These are phyloP conservation scores for Drosophila falleni DNA, from an alignment of 2,888 invertebrate species.

Conservation along the genomic window DNA sequence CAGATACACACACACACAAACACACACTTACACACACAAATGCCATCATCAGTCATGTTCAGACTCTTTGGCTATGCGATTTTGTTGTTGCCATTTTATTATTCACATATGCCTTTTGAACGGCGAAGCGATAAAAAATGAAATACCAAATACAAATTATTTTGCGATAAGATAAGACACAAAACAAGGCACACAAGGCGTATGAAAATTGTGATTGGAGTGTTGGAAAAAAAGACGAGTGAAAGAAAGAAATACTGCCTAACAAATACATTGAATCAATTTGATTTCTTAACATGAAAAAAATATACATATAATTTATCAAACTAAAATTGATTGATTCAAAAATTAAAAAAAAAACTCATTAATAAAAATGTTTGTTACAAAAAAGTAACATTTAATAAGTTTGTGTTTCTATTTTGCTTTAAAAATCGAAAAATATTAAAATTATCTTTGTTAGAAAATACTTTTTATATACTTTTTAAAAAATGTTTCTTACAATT, in stretches of 20 bases:
- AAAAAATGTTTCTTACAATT: too few species aligned
- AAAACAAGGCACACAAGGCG: slow-evolving; percentile 38
- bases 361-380: too few species aligned
- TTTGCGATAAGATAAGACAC: slow-evolving; percentile 67
- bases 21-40: slow-evolving; percentile 29
- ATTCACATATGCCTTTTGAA: slow-evolving; percentile 66
- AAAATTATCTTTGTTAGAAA: too few species aligned
- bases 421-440: too few species aligned
- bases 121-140: slow-evolving; percentile 54
- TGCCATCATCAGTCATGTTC: slow-evolving; percentile 63
- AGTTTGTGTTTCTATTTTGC: too few species aligned
- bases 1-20: background rate
- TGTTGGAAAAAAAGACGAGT: slow-evolving; percentile 2
- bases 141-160: slow-evolving; percentile 61
- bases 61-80: slow-evolving; percentile 56
- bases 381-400: too few species aligned
- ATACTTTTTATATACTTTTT: too few species aligned
- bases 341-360: too few species aligned
- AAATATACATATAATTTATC: too few species aligned
- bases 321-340: too few species aligned
- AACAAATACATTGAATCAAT: slow-evolving; percentile 10
- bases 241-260: slow-evolving; percentile 1
- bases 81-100: slow-evolving; percentile 48
- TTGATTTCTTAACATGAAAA: background rate
- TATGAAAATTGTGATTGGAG: slow-evolving; percentile 36